Conservation (phyloP, 2,113 vertebrate species). For the Leuciscus idus region DNA sequence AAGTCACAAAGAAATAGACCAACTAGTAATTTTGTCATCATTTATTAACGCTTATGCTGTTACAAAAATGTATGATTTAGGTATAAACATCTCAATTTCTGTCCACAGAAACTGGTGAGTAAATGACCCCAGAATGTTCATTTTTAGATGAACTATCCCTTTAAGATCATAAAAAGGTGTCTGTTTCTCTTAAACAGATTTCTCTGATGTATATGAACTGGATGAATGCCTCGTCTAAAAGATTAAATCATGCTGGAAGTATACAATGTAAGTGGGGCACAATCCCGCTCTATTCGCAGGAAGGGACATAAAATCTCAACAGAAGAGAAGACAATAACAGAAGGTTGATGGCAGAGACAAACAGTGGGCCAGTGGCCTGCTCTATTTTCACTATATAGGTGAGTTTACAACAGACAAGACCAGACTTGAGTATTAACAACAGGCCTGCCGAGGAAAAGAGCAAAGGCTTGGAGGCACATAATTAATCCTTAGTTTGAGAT, state of each 20-base stretch:
- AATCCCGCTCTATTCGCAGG: slow-evolving; percentile 21
- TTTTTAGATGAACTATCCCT: neutral
- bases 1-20: neutral
- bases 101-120: no score
- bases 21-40: neutral
- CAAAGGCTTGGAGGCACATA: neutral
- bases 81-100: neutral
- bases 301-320: slow-evolving; percentile 22
- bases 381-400: slow-evolving; percentile 46
- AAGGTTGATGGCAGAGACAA: slow-evolving; percentile 38
- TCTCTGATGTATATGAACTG: neutral
- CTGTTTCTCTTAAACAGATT: neutral
- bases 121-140: neutral
- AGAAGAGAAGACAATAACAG: slow-evolving; percentile 14
- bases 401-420: slow-evolving; percentile 50
- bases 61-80: neutral
- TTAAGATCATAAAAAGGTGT: neutral
- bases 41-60: neutral
- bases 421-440: slow-evolving; percentile 48
- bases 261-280: slow-evolving; percentile 13
- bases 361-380: slow-evolving; percentile 37
- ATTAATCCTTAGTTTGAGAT: slow-evolving; percentile 22
- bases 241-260: neutral
- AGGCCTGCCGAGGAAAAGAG: slow-evolving; percentile 27
- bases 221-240: neutral